Evolutionary conservation across 2,797 vertebrate genomes (phyloP).

Genomic region (Loriculus beryllinus): DNA sequence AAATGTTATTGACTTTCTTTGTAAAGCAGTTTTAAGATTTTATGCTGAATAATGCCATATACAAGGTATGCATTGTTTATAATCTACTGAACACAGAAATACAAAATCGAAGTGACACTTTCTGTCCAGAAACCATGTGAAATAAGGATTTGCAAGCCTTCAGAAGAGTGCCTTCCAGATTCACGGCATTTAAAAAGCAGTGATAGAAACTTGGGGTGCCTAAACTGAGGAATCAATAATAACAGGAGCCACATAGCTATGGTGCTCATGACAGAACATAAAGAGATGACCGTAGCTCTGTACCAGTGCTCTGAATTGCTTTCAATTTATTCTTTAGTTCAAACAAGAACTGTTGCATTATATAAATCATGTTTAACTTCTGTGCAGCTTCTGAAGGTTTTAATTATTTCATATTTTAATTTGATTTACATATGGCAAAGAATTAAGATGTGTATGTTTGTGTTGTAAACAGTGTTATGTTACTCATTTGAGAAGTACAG

Average conservation of each 20-base stretch:
- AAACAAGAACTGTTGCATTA: background rate
- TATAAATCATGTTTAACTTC: background rate
- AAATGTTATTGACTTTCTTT: conserved; percentile 13
- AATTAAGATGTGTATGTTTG: background rate
- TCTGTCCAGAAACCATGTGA: background rate
- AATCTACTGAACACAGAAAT: background rate
- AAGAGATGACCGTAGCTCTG: background rate
- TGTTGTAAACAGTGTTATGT: background rate
- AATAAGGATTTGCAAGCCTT: background rate
- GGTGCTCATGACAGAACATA: background rate
- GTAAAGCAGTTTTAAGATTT: background rate
- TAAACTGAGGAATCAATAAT: background rate
- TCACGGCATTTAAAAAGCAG: background rate
- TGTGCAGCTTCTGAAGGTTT: background rate
- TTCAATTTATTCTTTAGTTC: background rate
- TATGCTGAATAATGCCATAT: background rate
- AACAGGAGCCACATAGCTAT: background rate
- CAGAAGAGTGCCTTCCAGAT: background rate
- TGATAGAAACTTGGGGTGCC: background rate
- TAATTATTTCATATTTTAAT: background rate
- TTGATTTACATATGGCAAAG: background rate
- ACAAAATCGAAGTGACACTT: background rate
- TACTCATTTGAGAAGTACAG: background rate
- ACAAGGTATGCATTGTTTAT: background rate
- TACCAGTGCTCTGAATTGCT: background rate